Conservation (phyloP, 2,888 invertebrate genomes). For the Lasioglossum morio region DNA sequence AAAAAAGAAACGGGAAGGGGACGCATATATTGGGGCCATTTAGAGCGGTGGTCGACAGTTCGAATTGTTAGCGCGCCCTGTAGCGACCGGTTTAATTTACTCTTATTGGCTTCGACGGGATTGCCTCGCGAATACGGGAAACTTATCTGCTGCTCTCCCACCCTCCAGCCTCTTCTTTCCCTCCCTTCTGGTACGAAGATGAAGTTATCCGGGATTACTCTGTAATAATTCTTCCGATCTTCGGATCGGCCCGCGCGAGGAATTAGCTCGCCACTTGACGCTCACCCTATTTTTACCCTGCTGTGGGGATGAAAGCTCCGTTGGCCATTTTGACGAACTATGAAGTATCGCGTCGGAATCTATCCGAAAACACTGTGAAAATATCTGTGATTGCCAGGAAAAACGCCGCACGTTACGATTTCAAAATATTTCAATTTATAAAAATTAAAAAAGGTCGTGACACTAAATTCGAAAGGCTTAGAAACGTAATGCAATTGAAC, state of each 20-base stretch:
- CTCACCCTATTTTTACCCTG: neutral
- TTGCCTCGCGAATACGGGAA: constrained; percentile 53
- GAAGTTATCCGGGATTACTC: constrained; percentile 62
- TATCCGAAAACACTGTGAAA: neutral
- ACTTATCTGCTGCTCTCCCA: constrained; percentile 54
- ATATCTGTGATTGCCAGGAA: neutral
- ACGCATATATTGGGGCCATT: constrained; percentile 64
- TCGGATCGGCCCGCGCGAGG: constrained; percentile 69
- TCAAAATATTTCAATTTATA: too few species aligned
- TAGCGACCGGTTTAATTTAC: constrained; percentile 68
- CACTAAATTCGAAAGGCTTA: too few species aligned
- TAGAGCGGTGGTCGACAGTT: constrained; percentile 68
- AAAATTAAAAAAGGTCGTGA: too few species aligned
- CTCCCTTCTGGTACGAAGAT: constrained; percentile 49
- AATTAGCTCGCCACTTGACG: constrained; percentile 74
- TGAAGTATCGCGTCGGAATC: neutral
- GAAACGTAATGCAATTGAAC: too few species aligned
- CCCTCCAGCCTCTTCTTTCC: neutral
- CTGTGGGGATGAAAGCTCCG: neutral
- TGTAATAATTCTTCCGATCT: constrained; percentile 42
- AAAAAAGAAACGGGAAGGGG: constrained; percentile 23
- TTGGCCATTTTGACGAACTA: constrained; percentile 43
- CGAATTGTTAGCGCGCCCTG: constrained; percentile 66
- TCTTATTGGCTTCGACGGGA: constrained; percentile 62
- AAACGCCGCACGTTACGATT: too few species aligned